Evolutionary conservation across 2,113 vertebrate species (phyloP).

Genomic region (Oryzias melastigma): DNA sequence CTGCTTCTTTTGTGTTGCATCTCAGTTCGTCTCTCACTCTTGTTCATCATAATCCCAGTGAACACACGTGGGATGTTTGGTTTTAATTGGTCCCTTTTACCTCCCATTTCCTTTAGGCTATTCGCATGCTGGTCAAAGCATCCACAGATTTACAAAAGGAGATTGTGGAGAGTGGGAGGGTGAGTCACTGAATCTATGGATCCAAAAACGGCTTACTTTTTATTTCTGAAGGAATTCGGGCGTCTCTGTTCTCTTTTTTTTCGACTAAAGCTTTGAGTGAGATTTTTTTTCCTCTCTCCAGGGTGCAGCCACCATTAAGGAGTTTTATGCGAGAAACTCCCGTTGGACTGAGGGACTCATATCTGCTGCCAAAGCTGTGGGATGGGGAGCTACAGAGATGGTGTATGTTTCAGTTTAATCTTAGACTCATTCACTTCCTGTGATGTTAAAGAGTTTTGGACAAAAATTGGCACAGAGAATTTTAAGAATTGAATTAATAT

Average conservation of each 20-base stretch:
- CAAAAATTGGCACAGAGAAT: background rate
- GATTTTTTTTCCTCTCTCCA: slow-evolving; percentile 46
- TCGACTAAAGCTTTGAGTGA: background rate
- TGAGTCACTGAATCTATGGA: slow-evolving; percentile 64
- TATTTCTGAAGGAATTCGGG: slow-evolving; percentile 4
- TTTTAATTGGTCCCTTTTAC: slow-evolving; percentile 3
- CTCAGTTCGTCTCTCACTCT: background rate
- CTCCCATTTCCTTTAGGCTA: slow-evolving; percentile 78
- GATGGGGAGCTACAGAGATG: slow-evolving; percentile 96
- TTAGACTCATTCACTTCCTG: background rate
- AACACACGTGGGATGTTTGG: background rate
- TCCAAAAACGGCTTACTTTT: slow-evolving; percentile 5
- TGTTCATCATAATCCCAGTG: background rate
- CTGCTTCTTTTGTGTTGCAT: background rate
- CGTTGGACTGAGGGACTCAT: slow-evolving; percentile 98
- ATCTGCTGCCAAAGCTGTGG: slow-evolving; percentile 96
- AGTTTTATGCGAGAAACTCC: slow-evolving; percentile 97
- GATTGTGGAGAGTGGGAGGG: slow-evolving; percentile 92
- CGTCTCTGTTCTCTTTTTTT: slow-evolving; percentile 20
- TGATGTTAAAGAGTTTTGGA: background rate
- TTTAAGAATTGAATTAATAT: background rate
- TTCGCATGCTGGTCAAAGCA: slow-evolving; percentile 85
- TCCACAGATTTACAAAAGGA: slow-evolving; percentile 95
- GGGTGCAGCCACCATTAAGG: slow-evolving; percentile 91
- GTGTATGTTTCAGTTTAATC: slow-evolving; percentile 83